phyloP scores from a whole-genome alignment of 1,140 invertebrate species.

The Hestina assimilis region DNA sequence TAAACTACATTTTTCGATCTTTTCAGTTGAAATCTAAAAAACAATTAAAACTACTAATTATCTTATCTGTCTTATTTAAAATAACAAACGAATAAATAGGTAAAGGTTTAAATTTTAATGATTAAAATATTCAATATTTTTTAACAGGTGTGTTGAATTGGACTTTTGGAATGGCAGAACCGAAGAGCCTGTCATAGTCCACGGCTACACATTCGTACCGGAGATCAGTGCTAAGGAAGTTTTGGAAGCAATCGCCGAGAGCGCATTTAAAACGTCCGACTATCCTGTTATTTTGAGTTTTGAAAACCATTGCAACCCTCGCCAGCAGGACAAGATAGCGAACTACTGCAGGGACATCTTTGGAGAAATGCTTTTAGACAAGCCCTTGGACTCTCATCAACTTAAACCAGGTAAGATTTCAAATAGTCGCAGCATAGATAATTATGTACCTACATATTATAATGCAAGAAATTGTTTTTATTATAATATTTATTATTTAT shows the following conservation, averaged over 20 bases:
- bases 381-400: constrained; percentile 91
- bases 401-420: constrained; percentile 81
- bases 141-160: constrained; percentile 91
- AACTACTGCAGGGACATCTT: constrained; percentile 97
- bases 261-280: constrained; percentile 98
- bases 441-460: too few species aligned
- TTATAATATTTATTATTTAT: too few species aligned
- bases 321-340: constrained; percentile 98
- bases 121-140: neutral
- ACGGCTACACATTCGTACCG: constrained; percentile 98
- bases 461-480: too few species aligned
- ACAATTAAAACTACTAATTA: too few species aligned
- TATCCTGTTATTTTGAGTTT: constrained; percentile 96
- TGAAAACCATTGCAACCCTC: constrained; percentile 98
- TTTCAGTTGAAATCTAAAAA: too few species aligned
- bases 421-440: neutral
- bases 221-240: constrained; percentile 97
- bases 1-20: too few species aligned
- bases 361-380: constrained; percentile 95
- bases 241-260: constrained; percentile 97
- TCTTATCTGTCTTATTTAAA: too few species aligned
- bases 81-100: too few species aligned
- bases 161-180: constrained; percentile 98
- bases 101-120: too few species aligned
- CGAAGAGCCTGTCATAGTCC: constrained; percentile 97